Evolutionary conservation across 2,888 invertebrate genomes (phyloP).

Genomic region (Chesias legatella): DNA sequence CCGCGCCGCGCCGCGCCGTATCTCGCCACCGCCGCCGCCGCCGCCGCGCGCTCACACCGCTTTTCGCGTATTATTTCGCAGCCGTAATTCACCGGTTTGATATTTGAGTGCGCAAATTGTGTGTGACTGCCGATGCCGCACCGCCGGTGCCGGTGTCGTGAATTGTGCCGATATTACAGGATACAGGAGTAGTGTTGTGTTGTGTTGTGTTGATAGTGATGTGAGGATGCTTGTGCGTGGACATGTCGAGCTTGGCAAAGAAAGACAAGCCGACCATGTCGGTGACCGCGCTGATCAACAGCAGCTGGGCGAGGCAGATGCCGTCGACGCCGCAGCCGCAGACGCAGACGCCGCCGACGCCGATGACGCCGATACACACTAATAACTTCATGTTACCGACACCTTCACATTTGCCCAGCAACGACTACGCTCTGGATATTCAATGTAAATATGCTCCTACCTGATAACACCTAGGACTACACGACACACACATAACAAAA

Average conservation of each 20-base stretch:
- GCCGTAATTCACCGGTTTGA: slow-evolving; percentile 41
- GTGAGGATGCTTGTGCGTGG: slow-evolving; percentile 73
- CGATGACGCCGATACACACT: slow-evolving; percentile 41
- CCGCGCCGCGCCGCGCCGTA: slow-evolving; percentile 47
- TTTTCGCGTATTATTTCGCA: slow-evolving; percentile 43
- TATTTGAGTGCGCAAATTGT: slow-evolving; percentile 41
- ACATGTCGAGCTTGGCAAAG: slow-evolving; percentile 85
- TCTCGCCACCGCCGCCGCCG: slow-evolving; percentile 33
- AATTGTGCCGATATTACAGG: slow-evolving; percentile 43
- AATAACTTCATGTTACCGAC: slow-evolving; percentile 54
- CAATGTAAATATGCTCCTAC: slow-evolving; percentile 62
- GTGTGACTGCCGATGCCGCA: slow-evolving; percentile 42
- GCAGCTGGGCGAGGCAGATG: slow-evolving; percentile 79
- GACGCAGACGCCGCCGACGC: slow-evolving; percentile 44
- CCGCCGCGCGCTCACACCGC: slow-evolving; percentile 37
- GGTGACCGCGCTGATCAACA: slow-evolving; percentile 90
- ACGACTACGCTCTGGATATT: slow-evolving; percentile 71
- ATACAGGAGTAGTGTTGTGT: slow-evolving; percentile 46
- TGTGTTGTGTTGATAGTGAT: slow-evolving; percentile 67
- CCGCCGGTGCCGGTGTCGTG: slow-evolving; percentile 41
- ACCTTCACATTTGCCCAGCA: slow-evolving; percentile 53
- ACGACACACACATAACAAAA: neutral
- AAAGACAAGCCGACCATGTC: slow-evolving; percentile 94
- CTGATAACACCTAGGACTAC: neutral
- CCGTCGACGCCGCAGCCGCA: slow-evolving; percentile 48